A percentile compares a stretch with the other conserved stretches of the same genome.
Conservation (phyloP, 2,113 vertebrate species). For the Budorcas taxicolor region DNA sequence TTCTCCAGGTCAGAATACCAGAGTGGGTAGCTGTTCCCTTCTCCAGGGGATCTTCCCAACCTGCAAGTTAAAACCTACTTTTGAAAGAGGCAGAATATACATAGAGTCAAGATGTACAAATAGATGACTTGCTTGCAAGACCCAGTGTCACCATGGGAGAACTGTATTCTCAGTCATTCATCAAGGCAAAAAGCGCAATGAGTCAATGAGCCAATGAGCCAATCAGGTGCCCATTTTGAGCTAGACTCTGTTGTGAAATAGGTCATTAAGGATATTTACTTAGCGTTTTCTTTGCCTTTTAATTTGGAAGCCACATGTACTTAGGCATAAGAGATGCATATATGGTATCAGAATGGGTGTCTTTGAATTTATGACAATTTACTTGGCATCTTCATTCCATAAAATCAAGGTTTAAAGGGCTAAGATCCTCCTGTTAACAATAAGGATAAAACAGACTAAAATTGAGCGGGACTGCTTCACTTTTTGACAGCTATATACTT, state of each 20-base stretch:
- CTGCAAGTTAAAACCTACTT: background rate
- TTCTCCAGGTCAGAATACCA: background rate
- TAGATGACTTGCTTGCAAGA: background rate
- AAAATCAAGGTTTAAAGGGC: background rate
- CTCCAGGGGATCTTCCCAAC: background rate
- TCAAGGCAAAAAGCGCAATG: background rate
- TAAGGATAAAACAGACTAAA: background rate
- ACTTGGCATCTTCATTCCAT: background rate
- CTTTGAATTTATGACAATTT: background rate
- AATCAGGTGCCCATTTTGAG: background rate
- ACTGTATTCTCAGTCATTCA: background rate
- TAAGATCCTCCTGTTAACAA: background rate
- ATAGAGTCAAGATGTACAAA: background rate
- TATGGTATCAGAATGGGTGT: background rate
- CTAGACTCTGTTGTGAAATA: background rate
- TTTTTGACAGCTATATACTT: background rate
- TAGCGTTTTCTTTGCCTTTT: background rate
- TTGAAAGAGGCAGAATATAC: background rate
- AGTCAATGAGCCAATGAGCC: no score
- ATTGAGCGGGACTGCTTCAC: background rate
- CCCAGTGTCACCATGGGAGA: background rate
- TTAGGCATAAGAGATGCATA: background rate
- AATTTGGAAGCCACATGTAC: slow-evolving; percentile 13
- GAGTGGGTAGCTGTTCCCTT: background rate
- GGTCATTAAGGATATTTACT: background rate